Base-by-base conservation (phyloP, 2,888 invertebrate genomes). In the Tiphia femorata region DNA sequence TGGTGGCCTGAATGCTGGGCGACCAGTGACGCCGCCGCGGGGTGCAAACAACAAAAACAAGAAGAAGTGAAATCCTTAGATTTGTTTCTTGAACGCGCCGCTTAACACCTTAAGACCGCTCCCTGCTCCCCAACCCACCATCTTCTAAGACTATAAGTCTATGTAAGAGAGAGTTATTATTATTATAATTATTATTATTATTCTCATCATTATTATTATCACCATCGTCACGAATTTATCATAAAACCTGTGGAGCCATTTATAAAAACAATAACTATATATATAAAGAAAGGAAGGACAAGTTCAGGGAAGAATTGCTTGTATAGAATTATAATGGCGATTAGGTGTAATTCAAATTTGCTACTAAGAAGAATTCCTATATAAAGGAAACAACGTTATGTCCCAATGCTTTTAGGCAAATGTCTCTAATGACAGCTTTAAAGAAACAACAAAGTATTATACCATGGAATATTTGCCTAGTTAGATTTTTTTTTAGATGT, bases 11-110 rank as follows among this genome's bases (percentile, higher is more conserved):
- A 96, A 94, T 86, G 92, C 96, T 81, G 96, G 96, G 79, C 91
- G 98, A 80, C 99, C 98, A 76, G 94, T 98, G 78, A 99, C 99
- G 85, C 98, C 98, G 81, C 98, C 98, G 51, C 89, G 97, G 77
- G 95, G 94, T 76, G 94, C 94, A 82, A 94, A 94, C 85, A 95
- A 94, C 87, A 95, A 95, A 88, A 95, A 93, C 87, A 95, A 95
- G 89, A 92, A 92, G 87, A 95, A 95, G 92, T 95, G 91, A 92
- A 90, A 65, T 49, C 56, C 53, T 63, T 67, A 70, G 60, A 63
- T 60, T 67, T 56, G 49, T 59, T 56, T 49, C 50, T 73, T 62
- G 68, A 77, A 71, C 64, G 70, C 72, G 73, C 75, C 68, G 73
- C 68, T 80, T 81, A 79, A 78, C 75, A 80, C 72, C 69, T 76